Base-by-base conservation (phyloP, 2,797 vertebrate genomes). In the Glyptemys insculpta region DNA sequence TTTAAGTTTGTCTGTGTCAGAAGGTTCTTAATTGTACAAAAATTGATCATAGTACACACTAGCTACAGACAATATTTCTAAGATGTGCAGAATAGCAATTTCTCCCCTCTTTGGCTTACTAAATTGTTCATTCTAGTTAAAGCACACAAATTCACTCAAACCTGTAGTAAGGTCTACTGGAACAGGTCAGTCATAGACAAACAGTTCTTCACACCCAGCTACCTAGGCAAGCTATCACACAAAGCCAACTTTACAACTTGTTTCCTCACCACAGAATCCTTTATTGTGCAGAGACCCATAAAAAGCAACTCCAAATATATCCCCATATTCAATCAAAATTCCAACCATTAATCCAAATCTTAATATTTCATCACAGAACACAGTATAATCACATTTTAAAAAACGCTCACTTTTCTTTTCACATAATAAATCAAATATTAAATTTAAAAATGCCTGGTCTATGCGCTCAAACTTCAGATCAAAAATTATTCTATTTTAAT, bases 241-340 rank as follows among this genome's bases (percentile, higher is more conserved):
- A 49, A 62, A 62, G 65, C 1, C 47, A 37, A 15, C 49, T 95
- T 85, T 57, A 57, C 62, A 85, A 34, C 1, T 49, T 4, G 3
- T 0, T 31, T 34, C 23, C n/a, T 25, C 44, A 78, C 27, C 44
- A 31, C n/a, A 78, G 44, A 49, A 78, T 49, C 44, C 44, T 49
- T 5, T n/a, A 27, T 8, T 91, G 59, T 78, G 27, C 27, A 49
- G 12, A 29, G 44, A 49, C 27, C 14, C 16, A 78, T 78, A 49
- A 78, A 78, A 84, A 56, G 74, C 31, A 91, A 86, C 62, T 49
- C 27, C 57, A 93, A 91, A 86, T 27, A 47, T 12, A 85, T 53
- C 82, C 91, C 79, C 15, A 54, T 62, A n/a, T 50, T 23, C 54
- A 94, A 74, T 19, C 57, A 92, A 65, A 79, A 96, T 88, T 34